phyloP scores from a whole-genome alignment of 1,140 invertebrate species.

The Maniola jurtina region DNA sequence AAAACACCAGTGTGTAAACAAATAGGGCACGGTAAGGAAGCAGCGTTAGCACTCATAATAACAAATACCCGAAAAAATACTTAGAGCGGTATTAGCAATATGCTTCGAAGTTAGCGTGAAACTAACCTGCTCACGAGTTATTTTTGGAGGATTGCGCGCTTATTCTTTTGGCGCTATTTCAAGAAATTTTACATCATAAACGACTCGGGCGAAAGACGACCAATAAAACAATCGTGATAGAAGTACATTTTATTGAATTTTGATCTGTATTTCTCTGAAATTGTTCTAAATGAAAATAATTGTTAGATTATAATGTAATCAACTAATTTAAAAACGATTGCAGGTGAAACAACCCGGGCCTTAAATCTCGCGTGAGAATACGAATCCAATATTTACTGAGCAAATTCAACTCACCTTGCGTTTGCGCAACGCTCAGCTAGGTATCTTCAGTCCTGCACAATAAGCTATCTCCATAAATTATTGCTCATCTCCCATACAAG shows the following conservation, averaged over 20 bases:
- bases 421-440: too few species aligned
- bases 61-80: slow-evolving; percentile 18
- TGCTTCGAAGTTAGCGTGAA: slow-evolving; percentile 46
- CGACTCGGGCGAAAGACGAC: not conserved
- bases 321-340: too few species aligned
- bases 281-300: too few species aligned
- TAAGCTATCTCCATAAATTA: too few species aligned
- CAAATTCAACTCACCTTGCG: too few species aligned
- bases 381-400: too few species aligned
- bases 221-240: slow-evolving; percentile 5
- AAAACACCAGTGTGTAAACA: slow-evolving; percentile 86
- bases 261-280: not conserved
- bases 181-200: slow-evolving; percentile 52
- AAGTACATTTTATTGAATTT: not conserved
- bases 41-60: slow-evolving; percentile 76
- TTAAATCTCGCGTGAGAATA: too few species aligned
- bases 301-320: too few species aligned
- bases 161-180: slow-evolving; percentile 68
- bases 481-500: too few species aligned
- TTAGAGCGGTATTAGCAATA: slow-evolving; percentile 24
- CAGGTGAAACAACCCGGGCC: too few species aligned
- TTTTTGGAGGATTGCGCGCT: slow-evolving; percentile 60
- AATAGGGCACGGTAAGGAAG: slow-evolving; percentile 85
- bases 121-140: slow-evolving; percentile 62
- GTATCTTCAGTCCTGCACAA: too few species aligned